Conservation (phyloP, 1,140 invertebrate species). For the Antheraea mylitta region DNA sequence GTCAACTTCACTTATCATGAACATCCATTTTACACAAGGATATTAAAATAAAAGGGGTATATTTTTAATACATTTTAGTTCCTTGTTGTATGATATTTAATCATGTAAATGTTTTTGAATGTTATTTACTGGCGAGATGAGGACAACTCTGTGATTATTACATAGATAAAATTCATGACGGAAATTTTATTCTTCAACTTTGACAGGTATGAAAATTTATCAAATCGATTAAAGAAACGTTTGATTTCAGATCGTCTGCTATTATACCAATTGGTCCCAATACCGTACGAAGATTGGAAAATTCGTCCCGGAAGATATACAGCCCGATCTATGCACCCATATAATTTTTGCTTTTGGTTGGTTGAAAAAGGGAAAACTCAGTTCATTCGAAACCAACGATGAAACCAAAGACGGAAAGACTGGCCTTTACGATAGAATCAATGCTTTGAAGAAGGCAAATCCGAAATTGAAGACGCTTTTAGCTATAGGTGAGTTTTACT, state of each 20-base stretch:
- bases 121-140: no score
- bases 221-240: not conserved
- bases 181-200: no score
- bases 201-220: no score
- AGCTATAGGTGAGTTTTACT: slow-evolving; percentile 88
- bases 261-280: slow-evolving; percentile 99
- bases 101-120: no score
- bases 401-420: slow-evolving; percentile 95
- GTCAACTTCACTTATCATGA: not conserved
- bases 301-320: slow-evolving; percentile 96
- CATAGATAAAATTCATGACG: no score
- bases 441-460: slow-evolving; percentile 91
- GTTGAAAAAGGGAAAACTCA: slow-evolving; percentile 96
- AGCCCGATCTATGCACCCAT: slow-evolving; percentile 96
- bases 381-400: slow-evolving; percentile 95
- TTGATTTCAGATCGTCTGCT: slow-evolving; percentile 89
- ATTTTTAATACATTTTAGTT: not conserved
- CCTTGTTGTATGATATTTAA: no score
- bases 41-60: not conserved
- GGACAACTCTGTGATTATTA: no score
- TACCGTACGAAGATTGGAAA: slow-evolving; percentile 96
- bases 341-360: slow-evolving; percentile 98
- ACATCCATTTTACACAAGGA: not conserved
- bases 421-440: slow-evolving; percentile 92
- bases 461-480: slow-evolving; percentile 93